phyloP scores from a whole-genome alignment of 2,888 invertebrate species.

The Scaeva pyrastri region DNA sequence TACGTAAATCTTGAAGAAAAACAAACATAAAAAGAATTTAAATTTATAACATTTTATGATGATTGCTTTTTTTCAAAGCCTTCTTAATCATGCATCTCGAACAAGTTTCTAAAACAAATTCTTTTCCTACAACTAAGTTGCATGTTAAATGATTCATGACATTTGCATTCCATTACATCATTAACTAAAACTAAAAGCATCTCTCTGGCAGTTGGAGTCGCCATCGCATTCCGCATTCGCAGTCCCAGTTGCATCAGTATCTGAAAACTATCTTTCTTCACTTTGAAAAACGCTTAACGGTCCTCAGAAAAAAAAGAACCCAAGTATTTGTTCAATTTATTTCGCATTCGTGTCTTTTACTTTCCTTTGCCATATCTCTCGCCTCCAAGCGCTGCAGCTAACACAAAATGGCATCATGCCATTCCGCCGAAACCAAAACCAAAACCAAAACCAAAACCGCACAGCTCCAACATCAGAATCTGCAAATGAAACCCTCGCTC shows the following conservation, averaged over 20 bases:
- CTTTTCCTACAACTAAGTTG: neutral
- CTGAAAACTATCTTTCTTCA: slow-evolving; percentile 34
- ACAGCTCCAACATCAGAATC: slow-evolving; percentile 6
- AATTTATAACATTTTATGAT: too few species aligned
- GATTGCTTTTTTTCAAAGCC: neutral
- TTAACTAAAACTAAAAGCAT: slow-evolving; percentile 49
- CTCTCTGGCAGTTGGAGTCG: neutral
- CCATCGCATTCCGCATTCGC: too few species aligned
- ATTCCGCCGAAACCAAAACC: slow-evolving; percentile 5
- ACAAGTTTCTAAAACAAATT: neutral
- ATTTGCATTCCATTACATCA: slow-evolving; percentile 61
- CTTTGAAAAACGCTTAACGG: slow-evolving; percentile 47
- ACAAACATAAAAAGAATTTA: too few species aligned
- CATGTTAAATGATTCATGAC: slow-evolving; percentile 34
- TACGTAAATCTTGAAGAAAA: too few species aligned
- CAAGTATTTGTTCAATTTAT: slow-evolving; percentile 61
- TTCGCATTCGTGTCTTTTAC: slow-evolving; percentile 71
- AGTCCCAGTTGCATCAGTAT: slow-evolving; percentile 1
- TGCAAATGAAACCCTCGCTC: neutral
- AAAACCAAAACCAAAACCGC: neutral
- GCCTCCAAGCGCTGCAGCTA: slow-evolving; percentile 28
- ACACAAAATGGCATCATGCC: slow-evolving; percentile 59
- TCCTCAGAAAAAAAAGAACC: neutral
- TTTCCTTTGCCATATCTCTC: slow-evolving; percentile 49
- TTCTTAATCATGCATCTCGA: neutral